Evolutionary conservation across 2,113 vertebrate genomes (phyloP), one percentile per base, ranked within the genome.

Genomic region (Alaudala cheleensis): DNA sequence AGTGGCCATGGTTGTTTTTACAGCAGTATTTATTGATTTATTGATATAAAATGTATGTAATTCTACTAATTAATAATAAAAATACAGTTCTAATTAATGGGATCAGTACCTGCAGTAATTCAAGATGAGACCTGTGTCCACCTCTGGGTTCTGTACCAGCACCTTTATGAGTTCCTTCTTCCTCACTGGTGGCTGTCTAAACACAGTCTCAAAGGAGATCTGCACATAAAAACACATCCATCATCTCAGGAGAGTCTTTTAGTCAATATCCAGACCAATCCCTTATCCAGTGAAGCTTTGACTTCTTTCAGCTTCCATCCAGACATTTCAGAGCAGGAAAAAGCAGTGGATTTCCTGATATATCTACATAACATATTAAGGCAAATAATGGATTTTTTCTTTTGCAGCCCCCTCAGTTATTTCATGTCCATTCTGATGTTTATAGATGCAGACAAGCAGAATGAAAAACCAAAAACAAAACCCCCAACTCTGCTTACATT

Each of bases 171-270:
- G 98, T 33, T 98, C 98, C 70, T 98, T 98, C 97, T 99, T 99
- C 95, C 98, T 97, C 66, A 99, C 77, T 26, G 98, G 79, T 51
- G 95, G 97, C 85, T 99, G 98, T 82, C 99, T 98, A 69, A 99
- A 99, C n/a, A 98, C 98, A 14, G 98, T 95, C 85, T 99, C 99
- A 45, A 99, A 99, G 49, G 99, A 99, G 97, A 99, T 99, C 99
- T 99, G 87, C 10, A 86, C 81, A 96, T 20, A 95, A 77, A 97
- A 31, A 90, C 86, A 90, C 14, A 90, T 29, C 74, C 60, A 51
- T 29, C 56, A 50, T 40, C 11, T 56, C 29, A 58, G 37, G 51
- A 24, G 58, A 45, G 6, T 9, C 7, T n/a, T 73, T 81, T 5
- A 50, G 61, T 74, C 8, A 81, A 23, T 26, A 69, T 10, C 54